Evolutionary conservation across 2,888 invertebrate genomes (phyloP), one percentile per base, ranked within the genome.

Genomic region (Napeogenes inachia): DNA sequence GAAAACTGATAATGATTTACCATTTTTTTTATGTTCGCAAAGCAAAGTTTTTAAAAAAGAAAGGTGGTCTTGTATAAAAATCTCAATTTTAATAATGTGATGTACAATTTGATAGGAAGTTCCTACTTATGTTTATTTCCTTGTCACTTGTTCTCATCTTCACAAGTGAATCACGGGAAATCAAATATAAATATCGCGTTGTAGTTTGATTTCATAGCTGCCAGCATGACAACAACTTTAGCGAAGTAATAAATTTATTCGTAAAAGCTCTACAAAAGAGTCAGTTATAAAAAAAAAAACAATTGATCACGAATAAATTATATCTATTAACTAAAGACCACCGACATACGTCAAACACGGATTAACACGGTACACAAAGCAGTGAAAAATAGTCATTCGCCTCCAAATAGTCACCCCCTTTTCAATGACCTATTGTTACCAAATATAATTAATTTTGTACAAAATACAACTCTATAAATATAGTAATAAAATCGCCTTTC

Each of bases 331-430:
- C 80, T 84, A 85, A 84, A 80, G 76, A 83, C 78, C 75, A 80
- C 78, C 75, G 76, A 75, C 76, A 82, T 75, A 83, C 87, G 89
- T 89, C 89, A 89, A 89, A 89, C 84, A 85, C 47, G 85, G 89
- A 88, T 90, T 89, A 89, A 77, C 78, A 79, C 77, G 68, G 73
- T 73, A 85, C 76, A 88, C 86, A 88, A 86, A 79, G 76, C 75
- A 73, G 76, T 88, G 86, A 89, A 89, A 89, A 87, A 89, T 87
- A 82, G 82, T 81, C 82, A 81, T 80, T 80, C 79, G 65, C 73
- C 73, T 65, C 71, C 78, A 79, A 82, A 82, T 79, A 80, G 76
- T 77, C 77, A 76, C 81, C 80, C 85, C 81, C 78, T 75, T 75
- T 73, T 63, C 67, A 75, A 75, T 73, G 71, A 73, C 65, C 76